Evolutionary conservation across 2,113 vertebrate genomes (phyloP).

Genomic region (Nerophis lumbriciformis): DNA sequence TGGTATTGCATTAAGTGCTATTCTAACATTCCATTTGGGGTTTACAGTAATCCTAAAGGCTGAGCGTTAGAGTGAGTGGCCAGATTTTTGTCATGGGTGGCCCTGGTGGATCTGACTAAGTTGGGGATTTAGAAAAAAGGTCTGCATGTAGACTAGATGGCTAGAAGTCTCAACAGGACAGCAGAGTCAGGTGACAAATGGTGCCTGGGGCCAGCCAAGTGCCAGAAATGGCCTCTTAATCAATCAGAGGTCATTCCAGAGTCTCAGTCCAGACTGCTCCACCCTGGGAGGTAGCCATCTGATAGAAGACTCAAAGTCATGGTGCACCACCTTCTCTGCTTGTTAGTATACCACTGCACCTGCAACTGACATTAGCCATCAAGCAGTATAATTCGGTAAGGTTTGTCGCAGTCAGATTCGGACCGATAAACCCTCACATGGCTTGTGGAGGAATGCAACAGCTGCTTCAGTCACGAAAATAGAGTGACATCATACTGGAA

Average conservation of each 20-base stretch:
- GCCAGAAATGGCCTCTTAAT: conserved; percentile 67
- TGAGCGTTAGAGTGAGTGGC: conserved; percentile 26
- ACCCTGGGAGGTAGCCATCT: conserved; percentile 57
- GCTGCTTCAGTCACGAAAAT: no score
- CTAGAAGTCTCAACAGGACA: conserved; percentile 43
- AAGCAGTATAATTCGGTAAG: no score
- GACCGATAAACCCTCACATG: no score
- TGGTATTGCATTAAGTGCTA: background rate
- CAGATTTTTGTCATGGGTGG: conserved; percentile 57
- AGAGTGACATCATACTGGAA: no score
- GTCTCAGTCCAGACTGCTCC: conserved; percentile 48
- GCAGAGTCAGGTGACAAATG: conserved; percentile 65
- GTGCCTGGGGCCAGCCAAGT: conserved; percentile 47
- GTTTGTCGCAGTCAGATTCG: no score
- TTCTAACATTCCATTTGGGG: conserved; percentile 29
- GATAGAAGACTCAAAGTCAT: conserved; percentile 52
- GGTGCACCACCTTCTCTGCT: conserved; percentile 21
- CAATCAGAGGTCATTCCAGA: conserved; percentile 64
- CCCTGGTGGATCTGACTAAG: conserved; percentile 32
- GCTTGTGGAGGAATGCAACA: no score
- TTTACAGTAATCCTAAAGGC: conserved; percentile 39
- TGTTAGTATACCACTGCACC: conserved; percentile 12
- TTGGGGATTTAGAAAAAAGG: conserved; percentile 46
- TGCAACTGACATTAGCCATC: conserved; percentile 10
- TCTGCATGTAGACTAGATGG: conserved; percentile 44